Percentiles rank a stretch among this genome's conserved stretches.
These are phyloP conservation scores for Riparia riparia DNA, from an alignment of 2,113 vertebrate species.

Conservation along the genomic window DNA sequence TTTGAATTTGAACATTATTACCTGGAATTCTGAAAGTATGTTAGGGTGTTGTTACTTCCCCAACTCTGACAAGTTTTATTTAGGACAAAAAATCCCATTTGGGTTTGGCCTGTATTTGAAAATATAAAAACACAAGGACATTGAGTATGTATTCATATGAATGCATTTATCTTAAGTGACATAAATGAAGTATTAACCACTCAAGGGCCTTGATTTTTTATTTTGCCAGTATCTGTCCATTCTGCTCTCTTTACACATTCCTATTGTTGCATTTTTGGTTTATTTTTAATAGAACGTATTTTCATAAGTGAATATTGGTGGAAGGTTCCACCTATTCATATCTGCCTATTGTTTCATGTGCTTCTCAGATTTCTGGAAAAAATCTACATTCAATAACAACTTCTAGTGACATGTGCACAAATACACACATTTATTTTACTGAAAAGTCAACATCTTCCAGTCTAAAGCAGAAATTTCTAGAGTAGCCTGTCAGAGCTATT, in stretches of 20 bases:
- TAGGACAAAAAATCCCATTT: neutral
- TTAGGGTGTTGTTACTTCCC: slow-evolving; percentile 40
- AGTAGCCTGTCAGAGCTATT: neutral
- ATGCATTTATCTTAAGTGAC: neutral
- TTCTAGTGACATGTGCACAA: neutral
- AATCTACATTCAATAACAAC: neutral
- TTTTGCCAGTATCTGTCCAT: neutral
- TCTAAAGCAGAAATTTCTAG: neutral
- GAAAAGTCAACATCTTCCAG: neutral
- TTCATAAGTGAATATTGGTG: neutral
- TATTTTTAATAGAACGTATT: neutral
- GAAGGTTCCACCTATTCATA: neutral
- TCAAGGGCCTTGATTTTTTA: neutral
- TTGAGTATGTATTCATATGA: neutral
- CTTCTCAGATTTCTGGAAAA: neutral
- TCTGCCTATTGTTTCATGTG: neutral
- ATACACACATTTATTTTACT: neutral
- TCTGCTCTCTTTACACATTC: neutral
- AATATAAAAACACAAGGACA: neutral
- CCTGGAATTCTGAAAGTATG: slow-evolving; percentile 35
- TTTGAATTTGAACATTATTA: slow-evolving; percentile 70
- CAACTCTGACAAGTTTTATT: neutral
- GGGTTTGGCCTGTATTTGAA: neutral
- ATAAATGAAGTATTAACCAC: neutral
- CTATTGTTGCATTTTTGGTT: neutral